Evolutionary conservation across 1,140 invertebrate species (phyloP), one percentile per base, ranked within the genome.

Genomic region (Zaprionus capensis): DNA sequence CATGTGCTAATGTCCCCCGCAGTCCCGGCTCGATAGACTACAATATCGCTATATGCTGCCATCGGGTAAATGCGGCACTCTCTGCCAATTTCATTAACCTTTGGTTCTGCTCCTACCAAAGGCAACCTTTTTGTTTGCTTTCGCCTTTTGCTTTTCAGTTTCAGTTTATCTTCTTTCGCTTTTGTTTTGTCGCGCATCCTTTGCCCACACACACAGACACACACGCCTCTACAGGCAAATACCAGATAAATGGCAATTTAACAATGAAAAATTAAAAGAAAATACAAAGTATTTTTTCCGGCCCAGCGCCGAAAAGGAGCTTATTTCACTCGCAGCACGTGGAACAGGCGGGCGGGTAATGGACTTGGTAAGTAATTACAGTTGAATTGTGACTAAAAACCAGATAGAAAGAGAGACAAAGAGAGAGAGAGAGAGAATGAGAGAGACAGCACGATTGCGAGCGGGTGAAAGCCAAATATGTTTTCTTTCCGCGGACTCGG

Each of bases 251-350:
- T 83, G 84, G 85, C 81, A 90, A 90, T 88, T 88, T 88, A 90
- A 88, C 81, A 90, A 90, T 84, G 84, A 88, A 88, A 90, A 90
- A 90, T 88, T 90, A 90, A 84, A 90, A 79, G 85, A 81, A 84
- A 88, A 90, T 85, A 84, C 78, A 71, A 84, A 90, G 81, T 90
- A 76, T 73, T 67, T 77, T 78, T 55, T 86, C 34, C 51, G 34
- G 17, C 53, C 64, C 44, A 49, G 65, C 49, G 56, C 58, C 61
- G 61, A 62, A 73, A 83, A 83, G 81, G 68, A 79, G 80, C 82
- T 86, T 82, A 86, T 79, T 71, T 78, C 58, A 77, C 57, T 49
- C 34, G 46, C 49, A 46, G 41, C 41, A 44, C n/a, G 41, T n/a
- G n/a, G 41, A 6, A 46, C n/a, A 46, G 41, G 41, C 41, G 62